Conservation (phyloP, 1,140 invertebrate species). For the Papilio xuthus region DNA sequence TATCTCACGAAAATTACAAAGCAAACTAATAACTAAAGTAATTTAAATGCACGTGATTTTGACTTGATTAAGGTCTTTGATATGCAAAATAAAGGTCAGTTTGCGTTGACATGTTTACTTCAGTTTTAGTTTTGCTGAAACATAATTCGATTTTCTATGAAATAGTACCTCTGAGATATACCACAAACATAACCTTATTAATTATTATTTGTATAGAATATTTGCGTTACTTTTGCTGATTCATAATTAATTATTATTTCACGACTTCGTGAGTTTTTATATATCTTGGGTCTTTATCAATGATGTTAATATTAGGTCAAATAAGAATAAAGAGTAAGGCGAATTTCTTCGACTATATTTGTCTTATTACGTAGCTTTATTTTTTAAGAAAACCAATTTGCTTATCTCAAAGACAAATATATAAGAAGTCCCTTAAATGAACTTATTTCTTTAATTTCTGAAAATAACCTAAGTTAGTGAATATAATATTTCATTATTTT, state of each 20-base stretch:
- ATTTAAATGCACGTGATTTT: slow-evolving; percentile 30
- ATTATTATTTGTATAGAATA: neutral
- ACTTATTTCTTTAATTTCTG: neutral
- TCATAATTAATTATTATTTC: slow-evolving; percentile 7
- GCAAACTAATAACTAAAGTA: slow-evolving; percentile 32
- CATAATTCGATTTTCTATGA: neutral
- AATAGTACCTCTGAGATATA: too few relatives aligned
- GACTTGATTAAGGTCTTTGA: slow-evolving; percentile 30
- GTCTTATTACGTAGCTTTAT: neutral
- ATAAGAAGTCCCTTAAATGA: neutral
- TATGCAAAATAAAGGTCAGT: slow-evolving; percentile 36
- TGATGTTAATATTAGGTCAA: neutral
- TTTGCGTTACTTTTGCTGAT: neutral
- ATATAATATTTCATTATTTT: neutral
- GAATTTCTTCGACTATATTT: neutral
- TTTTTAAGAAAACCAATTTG: neutral
- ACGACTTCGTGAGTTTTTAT: neutral
- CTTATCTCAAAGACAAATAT: neutral
- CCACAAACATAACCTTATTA: slow-evolving; percentile 10
- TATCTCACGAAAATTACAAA: neutral
- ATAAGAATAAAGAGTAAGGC: neutral
- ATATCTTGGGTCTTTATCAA: slow-evolving; percentile 10
- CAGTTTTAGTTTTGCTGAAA: neutral
- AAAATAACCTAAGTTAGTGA: neutral
- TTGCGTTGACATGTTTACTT: slow-evolving; percentile 15